These are phyloP conservation scores for Copsychus sechellarum DNA, from an alignment of 2,113 vertebrate species.

Conservation along the genomic window DNA sequence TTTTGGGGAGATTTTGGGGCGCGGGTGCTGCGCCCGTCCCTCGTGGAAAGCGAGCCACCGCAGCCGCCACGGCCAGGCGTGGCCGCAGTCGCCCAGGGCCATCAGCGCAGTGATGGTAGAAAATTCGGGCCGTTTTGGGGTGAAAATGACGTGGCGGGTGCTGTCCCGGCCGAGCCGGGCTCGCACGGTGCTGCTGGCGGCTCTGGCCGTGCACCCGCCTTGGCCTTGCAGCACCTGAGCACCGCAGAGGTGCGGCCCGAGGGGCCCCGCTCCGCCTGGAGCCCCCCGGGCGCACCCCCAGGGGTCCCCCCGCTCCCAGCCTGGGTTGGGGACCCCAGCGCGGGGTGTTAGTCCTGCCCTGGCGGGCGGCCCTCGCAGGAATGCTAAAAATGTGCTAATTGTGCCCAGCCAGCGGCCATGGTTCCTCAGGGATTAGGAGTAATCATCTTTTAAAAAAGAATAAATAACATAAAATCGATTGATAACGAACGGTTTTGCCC, in stretches of 20 bases:
- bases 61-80: neutral
- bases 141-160: conserved; percentile 59
- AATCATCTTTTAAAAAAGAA: neutral
- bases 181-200: neutral
- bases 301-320: neutral
- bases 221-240: neutral
- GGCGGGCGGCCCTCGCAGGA: conserved; percentile 13
- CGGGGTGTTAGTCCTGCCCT: neutral
- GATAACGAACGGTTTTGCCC: neutral
- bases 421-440: conserved; percentile 45
- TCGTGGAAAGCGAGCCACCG: neutral
- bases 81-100: neutral
- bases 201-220: neutral
- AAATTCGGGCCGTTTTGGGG: neutral
- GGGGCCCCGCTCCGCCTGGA: fast-evolving
- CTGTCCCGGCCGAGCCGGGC: conserved; percentile 52
- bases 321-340: neutral
- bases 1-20: too few relatives aligned
- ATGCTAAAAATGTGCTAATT: conserved; percentile 63
- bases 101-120: neutral
- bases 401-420: conserved; percentile 31
- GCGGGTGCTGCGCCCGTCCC: neutral
- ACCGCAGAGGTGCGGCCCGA: neutral
- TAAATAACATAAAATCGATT: neutral
- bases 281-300: neutral